Evolutionary conservation across 1,140 invertebrate species (phyloP).

Genomic region (Saxidomus purpurata): DNA sequence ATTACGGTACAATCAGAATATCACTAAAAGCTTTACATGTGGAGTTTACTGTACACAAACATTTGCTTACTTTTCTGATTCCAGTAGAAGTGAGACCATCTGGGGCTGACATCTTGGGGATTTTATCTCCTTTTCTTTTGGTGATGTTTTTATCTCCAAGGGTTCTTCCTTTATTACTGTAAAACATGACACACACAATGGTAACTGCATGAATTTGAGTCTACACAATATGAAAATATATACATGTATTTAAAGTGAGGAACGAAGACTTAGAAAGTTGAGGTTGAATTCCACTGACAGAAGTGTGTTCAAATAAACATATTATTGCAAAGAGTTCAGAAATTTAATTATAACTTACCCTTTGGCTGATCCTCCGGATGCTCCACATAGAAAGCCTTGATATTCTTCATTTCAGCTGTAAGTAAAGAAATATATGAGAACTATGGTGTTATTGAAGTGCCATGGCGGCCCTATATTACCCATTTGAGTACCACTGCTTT

Average conservation of each 20-base stretch:
- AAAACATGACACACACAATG: not conserved
- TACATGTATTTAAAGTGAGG: too few species aligned
- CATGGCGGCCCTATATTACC: too few species aligned
- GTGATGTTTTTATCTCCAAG: not conserved
- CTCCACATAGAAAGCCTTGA: slow-evolving; percentile 42
- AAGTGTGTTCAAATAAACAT: not conserved
- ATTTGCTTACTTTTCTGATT: slow-evolving; percentile 29
- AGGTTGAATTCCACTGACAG: too few species aligned
- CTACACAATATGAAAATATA: too few species aligned
- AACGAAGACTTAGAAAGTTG: too few species aligned
- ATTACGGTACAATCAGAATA: too few species aligned
- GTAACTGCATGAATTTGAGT: too few species aligned
- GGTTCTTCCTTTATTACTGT: slow-evolving; percentile 35
- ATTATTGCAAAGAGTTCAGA: not conserved
- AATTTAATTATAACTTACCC: slow-evolving; percentile 23
- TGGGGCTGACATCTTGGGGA: not conserved
- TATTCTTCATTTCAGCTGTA: slow-evolving; percentile 59
- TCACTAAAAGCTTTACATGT: too few species aligned
- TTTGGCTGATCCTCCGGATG: slow-evolving; percentile 61
- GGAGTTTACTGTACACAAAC: too few species aligned
- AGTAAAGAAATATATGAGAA: too few species aligned
- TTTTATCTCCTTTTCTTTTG: slow-evolving; percentile 25
- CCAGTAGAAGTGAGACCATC: slow-evolving; percentile 21
- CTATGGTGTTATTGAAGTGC: too few species aligned
- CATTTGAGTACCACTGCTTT: too few species aligned